Conservation (phyloP, 2,113 vertebrate genomes). For the Neoarius graeffei region DNA sequence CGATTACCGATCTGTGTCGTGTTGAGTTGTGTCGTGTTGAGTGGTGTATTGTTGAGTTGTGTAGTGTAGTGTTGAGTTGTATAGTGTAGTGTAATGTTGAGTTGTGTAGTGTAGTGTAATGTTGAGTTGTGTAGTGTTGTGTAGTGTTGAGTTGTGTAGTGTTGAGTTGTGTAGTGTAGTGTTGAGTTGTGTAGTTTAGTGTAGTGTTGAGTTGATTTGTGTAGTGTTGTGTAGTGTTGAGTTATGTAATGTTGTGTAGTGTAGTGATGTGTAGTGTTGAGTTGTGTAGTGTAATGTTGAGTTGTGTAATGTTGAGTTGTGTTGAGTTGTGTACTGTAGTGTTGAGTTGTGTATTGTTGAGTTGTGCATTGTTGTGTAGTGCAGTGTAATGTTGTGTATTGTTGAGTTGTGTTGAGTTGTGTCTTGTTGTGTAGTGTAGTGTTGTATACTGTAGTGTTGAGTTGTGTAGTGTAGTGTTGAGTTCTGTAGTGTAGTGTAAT, state of each 20-base stretch:
- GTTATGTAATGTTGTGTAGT: neutral
- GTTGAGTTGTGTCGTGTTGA: no score
- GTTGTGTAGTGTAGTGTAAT: no score
- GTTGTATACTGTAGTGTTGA: neutral
- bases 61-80: no score
- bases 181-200: neutral
- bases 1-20: no score
- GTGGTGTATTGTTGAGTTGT: no score
- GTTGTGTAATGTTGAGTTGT: neutral
- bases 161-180: neutral
- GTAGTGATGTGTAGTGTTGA: neutral
- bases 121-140: no score
- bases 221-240: no score
- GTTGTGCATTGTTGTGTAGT: neutral
- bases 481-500: neutral
- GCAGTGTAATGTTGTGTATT: neutral
- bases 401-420: neutral
- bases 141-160: no score
- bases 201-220: neutral
- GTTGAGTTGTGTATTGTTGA: neutral
- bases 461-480: no score
- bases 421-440: neutral
- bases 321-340: neutral
- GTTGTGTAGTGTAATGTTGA: neutral
- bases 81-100: no score